A percentile compares a stretch with the other conserved stretches of the same genome.
These are phyloP conservation scores for Microtus pennsylvanicus DNA, from an alignment of 2,113 vertebrate species.

Conservation along the genomic window DNA sequence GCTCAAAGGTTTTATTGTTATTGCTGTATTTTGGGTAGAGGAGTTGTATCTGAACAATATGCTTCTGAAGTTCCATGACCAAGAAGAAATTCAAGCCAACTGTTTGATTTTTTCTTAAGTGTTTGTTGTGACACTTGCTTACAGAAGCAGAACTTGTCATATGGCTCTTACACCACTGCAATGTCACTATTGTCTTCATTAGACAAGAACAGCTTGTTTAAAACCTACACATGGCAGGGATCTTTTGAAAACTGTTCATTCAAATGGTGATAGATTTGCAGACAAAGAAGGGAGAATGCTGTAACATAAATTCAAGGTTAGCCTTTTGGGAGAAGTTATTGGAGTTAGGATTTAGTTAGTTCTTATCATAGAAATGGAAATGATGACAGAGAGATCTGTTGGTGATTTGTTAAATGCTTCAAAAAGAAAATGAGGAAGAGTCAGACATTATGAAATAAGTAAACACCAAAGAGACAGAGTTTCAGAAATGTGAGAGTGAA, in stretches of 20 bases:
- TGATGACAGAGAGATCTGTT: neutral
- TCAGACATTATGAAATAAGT: neutral
- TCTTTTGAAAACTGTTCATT: slow-evolving; percentile 66
- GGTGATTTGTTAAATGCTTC: neutral
- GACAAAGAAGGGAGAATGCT: slow-evolving; percentile 13
- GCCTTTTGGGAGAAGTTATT: slow-evolving; percentile 41
- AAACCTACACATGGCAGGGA: slow-evolving; percentile 62
- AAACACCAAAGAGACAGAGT: neutral
- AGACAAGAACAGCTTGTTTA: slow-evolving; percentile 73
- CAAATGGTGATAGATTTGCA: slow-evolving; percentile 58
- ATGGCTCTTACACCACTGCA: slow-evolving; percentile 18
- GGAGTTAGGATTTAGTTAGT: neutral
- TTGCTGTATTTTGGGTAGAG: neutral
- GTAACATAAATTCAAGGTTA: slow-evolving; percentile 62
- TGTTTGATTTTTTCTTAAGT: slow-evolving; percentile 69
- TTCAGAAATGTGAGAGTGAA: neutral
- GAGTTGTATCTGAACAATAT: slow-evolving; percentile 37
- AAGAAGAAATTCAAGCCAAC: slow-evolving; percentile 69
- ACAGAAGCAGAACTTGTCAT: slow-evolving; percentile 71
- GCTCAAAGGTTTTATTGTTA: neutral
- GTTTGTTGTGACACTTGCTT: slow-evolving; percentile 72
- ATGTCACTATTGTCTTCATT: slow-evolving; percentile 70
- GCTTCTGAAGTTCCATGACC: slow-evolving; percentile 58
- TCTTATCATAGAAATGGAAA: neutral
- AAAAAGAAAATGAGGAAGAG: neutral